Base-by-base conservation (phyloP, 1,140 invertebrate genomes). In the Lucilia sericata region DNA sequence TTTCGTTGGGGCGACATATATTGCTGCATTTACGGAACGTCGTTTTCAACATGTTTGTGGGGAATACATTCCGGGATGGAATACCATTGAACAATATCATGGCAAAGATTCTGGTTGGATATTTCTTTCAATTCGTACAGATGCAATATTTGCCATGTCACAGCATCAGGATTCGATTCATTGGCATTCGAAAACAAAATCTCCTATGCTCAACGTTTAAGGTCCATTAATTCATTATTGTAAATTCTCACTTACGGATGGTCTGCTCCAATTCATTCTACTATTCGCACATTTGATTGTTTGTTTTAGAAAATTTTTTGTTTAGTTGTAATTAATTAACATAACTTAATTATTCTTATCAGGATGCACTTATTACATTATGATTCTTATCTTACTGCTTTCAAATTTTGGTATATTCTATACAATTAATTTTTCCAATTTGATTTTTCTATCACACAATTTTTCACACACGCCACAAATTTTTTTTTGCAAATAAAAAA, bases 61-160 rank as follows among this genome's bases (percentile, higher is more conserved):
- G 89, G 89, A 75, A 91, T 86, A 74, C 86, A 85, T 5, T 86
- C 47, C 0, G 89, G 89, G 0, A 89, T 92, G 10, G 93, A 94
- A 85, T 93, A 95, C 94, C 94, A 95, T 84, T 93, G 92, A 0
- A 95, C 94, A 85, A 93, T 92, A 14, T 94, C 94, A 85, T 93
- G 88, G 84, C 91, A 93, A n/a, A 92, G 88, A 85, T 94, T 92
- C 47, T 88, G 91, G 30, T 85, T 34, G 88, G 81, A 92, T 88
- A 82, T 86, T 92, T 90, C 89, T 60, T 86, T 82, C 42, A 91
- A 75, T 47, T 95, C 93, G 88, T 93, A 94, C 14, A 95, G 88
- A 81, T 94, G 89, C 47, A 93, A 84, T 55, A 95, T 93, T 91
- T 10, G 92, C 94, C 7, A 94, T 92, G 88, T 94, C 94, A 88